phyloP scores from a whole-genome alignment of 2,888 invertebrate genomes.

The Netelia melanura region DNA sequence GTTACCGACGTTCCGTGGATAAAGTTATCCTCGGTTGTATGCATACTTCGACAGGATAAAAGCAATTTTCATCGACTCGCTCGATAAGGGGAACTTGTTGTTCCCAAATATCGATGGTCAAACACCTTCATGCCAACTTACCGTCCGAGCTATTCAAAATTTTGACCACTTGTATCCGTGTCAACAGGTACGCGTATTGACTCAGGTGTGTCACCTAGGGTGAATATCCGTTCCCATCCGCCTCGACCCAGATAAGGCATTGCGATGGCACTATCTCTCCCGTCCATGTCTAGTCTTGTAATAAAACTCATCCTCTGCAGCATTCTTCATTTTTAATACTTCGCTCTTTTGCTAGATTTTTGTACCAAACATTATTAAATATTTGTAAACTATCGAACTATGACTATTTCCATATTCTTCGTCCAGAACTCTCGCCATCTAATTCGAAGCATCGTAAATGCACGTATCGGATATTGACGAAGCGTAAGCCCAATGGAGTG shows the following conservation, averaged over 20 bases:
- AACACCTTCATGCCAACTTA: slow-evolving; percentile 42
- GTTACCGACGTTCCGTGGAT: no score
- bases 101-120: slow-evolving; percentile 14
- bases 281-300: slow-evolving; percentile 43
- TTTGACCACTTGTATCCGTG: slow-evolving; percentile 76
- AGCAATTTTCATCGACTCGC: no score
- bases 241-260: slow-evolving; percentile 62
- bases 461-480: not conserved
- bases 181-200: slow-evolving; percentile 77
- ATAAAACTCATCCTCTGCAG: slow-evolving; percentile 44
- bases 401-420: not conserved
- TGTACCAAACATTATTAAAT: not conserved
- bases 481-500: not conserved
- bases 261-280: slow-evolving; percentile 57
- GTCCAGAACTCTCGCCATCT: not conserved
- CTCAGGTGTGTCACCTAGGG: slow-evolving; percentile 79
- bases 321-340: slow-evolving; percentile 6
- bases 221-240: slow-evolving; percentile 77
- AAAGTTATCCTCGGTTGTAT: no score
- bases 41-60: no score
- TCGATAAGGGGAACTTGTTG: not conserved
- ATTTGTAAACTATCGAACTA: slow-evolving; percentile 5
- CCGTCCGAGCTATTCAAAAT: not conserved
- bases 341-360: slow-evolving; percentile 6
- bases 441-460: not conserved